Percentiles rank a stretch among this genome's conserved stretches.
phyloP scores from a whole-genome alignment of 2,113 vertebrate genomes.

The Nesoenas mayeri region DNA sequence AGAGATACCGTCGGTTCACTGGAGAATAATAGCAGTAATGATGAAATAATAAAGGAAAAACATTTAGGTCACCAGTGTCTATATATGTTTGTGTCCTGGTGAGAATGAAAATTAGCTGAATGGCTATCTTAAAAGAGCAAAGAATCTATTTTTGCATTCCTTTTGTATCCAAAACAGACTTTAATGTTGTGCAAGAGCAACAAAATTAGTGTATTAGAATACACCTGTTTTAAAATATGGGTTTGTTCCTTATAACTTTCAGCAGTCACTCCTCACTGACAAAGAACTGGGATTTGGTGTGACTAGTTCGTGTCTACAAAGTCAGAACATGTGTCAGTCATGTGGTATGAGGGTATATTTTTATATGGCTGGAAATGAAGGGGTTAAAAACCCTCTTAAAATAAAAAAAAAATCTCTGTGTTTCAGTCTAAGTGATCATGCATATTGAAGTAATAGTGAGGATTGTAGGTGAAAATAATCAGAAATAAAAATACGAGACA shows the following conservation, averaged over 20 bases:
- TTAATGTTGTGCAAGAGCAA: background rate
- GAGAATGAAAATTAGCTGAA: background rate
- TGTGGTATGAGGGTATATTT: background rate
- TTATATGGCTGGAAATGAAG: background rate
- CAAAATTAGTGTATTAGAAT: background rate
- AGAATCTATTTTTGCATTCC: background rate
- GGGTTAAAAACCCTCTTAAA: background rate
- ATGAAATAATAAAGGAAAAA: background rate
- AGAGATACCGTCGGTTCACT: background rate
- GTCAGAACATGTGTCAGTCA: background rate
- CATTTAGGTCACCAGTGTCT: background rate
- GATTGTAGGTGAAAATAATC: background rate
- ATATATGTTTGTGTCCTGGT: background rate
- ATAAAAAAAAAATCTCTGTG: background rate
- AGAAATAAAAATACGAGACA: background rate
- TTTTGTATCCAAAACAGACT: background rate
- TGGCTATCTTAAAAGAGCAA: background rate
- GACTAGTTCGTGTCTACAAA: background rate
- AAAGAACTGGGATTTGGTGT: background rate
- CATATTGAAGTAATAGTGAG: background rate
- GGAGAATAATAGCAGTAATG: constrained; percentile 11
- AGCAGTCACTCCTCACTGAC: background rate
- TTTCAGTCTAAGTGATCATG: background rate
- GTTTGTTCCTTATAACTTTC: background rate
- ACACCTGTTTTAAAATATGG: background rate